Evolutionary conservation across 2,888 invertebrate species (phyloP), one percentile per base, ranked within the genome.

Genomic region (Sepiola atlantica): DNA sequence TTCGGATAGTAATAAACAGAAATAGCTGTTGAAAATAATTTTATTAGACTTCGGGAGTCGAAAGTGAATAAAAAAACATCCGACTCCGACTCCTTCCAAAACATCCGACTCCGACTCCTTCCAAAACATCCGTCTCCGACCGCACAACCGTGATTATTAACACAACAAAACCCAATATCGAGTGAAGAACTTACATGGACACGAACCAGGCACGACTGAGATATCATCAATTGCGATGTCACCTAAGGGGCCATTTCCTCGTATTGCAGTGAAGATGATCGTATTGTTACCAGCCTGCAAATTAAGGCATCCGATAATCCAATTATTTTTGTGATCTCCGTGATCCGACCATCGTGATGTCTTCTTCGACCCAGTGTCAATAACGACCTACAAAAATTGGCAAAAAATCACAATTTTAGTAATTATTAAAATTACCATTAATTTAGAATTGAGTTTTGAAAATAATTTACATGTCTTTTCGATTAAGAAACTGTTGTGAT

Each of bases 171-270:
- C 8, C n/a, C 8, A 45, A 61, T 10, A 24, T 61, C 16, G n/a
- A 77, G 12, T 32, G n/a, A 77, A 77, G 16, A 77, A 77, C 77
- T 77, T 77, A 77, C 77, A 16, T 55, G 45, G 32, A 92, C 92
- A 92, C 54, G n/a, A 54, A 55, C 55, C 92, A 18, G n/a, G 92
- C n/a, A 32, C 18, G 18, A 92, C 28, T n/a, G 92, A 92, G 18
- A 92, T 28, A 35, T 92, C 92, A 92, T 92, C 92, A 8, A 92
- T 45, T 45, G 92, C 92, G 16, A 92, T 92, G 92, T 92, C 92
- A 45, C 92, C 92, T 18, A 55, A 55, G 6, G 54, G 45, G 18
- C 92, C 92, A 28, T 92, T 92, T n/a, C 92, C 92, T 92, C 92
- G 92, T 54, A 54, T 92, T 16, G 92, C 92, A n/a, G 28, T 55